Evolutionary conservation across 2,797 vertebrate species (phyloP).

Genomic region (Notoglanidium macrostoma): DNA sequence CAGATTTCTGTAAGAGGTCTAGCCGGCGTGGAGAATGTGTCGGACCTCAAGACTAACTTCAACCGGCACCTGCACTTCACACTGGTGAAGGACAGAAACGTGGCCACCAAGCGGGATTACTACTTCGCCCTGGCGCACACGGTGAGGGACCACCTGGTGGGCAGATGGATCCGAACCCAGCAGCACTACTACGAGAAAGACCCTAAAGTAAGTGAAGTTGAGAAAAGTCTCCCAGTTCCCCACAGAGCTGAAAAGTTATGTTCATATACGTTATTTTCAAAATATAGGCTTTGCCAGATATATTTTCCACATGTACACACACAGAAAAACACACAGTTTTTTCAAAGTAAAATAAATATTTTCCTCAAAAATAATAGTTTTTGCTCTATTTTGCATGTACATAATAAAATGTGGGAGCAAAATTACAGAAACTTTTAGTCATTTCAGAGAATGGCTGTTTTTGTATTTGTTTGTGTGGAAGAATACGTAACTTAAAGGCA

Average conservation of each 20-base stretch:
- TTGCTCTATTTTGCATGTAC: too few relatives aligned
- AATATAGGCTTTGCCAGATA: not conserved
- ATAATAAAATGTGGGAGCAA: too few relatives aligned
- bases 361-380: too few relatives aligned
- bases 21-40: constrained; percentile 87
- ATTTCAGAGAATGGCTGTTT: not conserved
- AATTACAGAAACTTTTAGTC: too few relatives aligned
- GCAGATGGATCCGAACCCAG: constrained; percentile 93
- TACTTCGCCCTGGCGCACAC: constrained; percentile 91
- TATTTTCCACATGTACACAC: too few relatives aligned
- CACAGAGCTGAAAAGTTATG: not conserved
- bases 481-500: not conserved
- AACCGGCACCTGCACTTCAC: constrained; percentile 96
- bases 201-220: constrained; percentile 85
- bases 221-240: constrained; percentile 13
- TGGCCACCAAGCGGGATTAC: constrained; percentile 87
- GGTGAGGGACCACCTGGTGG: constrained; percentile 89
- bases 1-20: constrained; percentile 93
- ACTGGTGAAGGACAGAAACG: constrained; percentile 92
- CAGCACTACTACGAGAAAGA: constrained; percentile 94
- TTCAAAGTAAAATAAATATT: too few relatives aligned
- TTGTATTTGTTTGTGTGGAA: not conserved
- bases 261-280: not conserved
- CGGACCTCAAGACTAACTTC: constrained; percentile 87
- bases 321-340: too few relatives aligned